phyloP scores from a whole-genome alignment of 92 coral and sea anemone species.

The Siderastrea siderea region DNA sequence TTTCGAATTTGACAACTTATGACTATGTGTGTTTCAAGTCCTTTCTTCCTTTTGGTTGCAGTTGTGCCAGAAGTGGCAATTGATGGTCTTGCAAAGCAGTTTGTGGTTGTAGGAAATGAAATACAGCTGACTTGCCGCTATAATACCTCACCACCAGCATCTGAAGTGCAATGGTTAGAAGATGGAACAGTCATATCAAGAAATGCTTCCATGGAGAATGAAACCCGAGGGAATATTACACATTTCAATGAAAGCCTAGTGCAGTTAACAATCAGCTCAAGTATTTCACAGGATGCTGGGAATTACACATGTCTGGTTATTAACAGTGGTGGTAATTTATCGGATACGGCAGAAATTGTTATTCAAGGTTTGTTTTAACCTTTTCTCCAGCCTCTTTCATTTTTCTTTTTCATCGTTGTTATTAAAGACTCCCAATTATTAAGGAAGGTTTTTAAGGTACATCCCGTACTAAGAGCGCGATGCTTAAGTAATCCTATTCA shows the following conservation, averaged over 20 bases:
- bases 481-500: no score
- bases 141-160: conserved; percentile 40
- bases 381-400: no score
- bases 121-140: conserved; percentile 34
- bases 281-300: conserved; percentile 44
- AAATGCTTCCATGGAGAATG: conserved; percentile 1
- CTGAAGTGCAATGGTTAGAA: not conserved
- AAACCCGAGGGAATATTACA: not conserved
- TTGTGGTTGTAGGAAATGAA: not conserved
- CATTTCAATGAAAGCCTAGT: conserved; percentile 19
- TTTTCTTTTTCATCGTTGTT: no score
- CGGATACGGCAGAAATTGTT: conserved; percentile 38
- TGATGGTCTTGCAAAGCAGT: not conserved
- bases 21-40: no score
- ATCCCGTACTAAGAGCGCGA: no score
- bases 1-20: no score
- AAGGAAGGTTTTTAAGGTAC: no score
- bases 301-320: conserved; percentile 50
- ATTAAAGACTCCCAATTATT: no score
- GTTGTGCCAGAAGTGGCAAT: conserved; percentile 21
- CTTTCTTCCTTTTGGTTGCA: conserved; percentile 23
- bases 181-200: conserved; percentile 7
- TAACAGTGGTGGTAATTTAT: conserved; percentile 38
- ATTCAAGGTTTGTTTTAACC: conserved; percentile 38
- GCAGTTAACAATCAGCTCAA: conserved; percentile 26